Percentiles rank a stretch among this genome's conserved stretches.
Conservation (phyloP, 2,113 vertebrate genomes). For the Erinaceus europaeus region DNA sequence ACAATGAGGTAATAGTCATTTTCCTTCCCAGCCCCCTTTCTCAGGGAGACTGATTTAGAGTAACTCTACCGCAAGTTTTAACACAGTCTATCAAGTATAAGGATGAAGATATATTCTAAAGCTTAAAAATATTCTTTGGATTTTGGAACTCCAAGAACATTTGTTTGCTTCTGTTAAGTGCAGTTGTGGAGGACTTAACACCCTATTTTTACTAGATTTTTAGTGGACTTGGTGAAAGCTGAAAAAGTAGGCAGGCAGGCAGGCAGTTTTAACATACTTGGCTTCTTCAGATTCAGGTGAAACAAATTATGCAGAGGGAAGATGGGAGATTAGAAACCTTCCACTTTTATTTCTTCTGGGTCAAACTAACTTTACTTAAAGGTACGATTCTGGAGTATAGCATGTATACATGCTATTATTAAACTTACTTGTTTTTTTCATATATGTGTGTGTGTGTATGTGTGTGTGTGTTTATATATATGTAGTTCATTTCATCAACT, state of each 20-base stretch:
- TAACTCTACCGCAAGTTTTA: not conserved
- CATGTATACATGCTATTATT: not conserved
- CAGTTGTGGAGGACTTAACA: not conserved
- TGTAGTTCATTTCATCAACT: not conserved
- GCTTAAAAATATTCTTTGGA: not conserved
- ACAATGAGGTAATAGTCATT: not conserved
- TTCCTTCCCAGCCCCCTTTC: not conserved
- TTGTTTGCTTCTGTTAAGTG: not conserved
- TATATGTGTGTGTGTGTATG: not conserved
- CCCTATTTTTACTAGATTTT: not conserved
- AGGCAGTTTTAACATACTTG: not conserved
- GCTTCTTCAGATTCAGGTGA: not conserved
- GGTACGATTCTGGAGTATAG: not conserved
- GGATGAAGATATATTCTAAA: not conserved
- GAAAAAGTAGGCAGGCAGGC: not conserved
- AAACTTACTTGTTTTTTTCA: not conserved
- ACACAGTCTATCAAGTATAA: not conserved
- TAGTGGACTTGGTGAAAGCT: not conserved
- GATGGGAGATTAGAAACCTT: not conserved
- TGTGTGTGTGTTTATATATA: not conserved
- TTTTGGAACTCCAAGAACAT: not conserved
- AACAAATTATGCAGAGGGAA: not conserved
- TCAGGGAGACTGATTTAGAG: not conserved
- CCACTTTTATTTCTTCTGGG: not conserved
- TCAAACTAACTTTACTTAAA: not conserved